Evolutionary conservation across 2,113 vertebrate genomes (phyloP).

Genomic region (Neotoma lepida): DNA sequence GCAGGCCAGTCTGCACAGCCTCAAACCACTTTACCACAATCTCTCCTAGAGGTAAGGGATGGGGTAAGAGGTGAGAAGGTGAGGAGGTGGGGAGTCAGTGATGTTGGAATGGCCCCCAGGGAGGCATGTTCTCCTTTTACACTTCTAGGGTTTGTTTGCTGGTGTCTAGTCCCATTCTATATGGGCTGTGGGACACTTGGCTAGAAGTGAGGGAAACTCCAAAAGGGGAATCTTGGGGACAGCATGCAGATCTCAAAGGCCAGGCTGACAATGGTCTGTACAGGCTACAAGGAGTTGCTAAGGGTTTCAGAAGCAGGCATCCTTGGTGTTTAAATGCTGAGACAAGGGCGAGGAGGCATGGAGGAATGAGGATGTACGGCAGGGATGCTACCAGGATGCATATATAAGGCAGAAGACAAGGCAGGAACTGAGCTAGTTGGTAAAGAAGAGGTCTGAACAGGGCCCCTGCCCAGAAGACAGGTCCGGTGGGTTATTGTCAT

Average conservation of each 20-base stretch:
- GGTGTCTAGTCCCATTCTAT: not conserved
- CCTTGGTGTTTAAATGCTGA: too few relatives aligned
- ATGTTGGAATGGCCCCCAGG: rapidly evolving
- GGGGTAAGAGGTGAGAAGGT: not conserved
- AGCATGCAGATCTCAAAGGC: not conserved
- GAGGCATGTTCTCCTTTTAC: not conserved
- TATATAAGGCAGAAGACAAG: not conserved
- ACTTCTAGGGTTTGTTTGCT: not conserved
- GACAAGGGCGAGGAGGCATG: not conserved
- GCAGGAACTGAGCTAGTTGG: not conserved
- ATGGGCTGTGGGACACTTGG: not conserved
- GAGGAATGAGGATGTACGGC: not conserved
- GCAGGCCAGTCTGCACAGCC: conserved; percentile 93
- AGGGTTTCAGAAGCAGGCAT: not conserved
- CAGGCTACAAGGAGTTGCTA: not conserved
- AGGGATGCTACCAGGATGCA: not conserved
- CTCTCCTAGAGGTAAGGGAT: conserved; percentile 87
- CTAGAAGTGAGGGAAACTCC: not conserved
- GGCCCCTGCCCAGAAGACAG: not conserved
- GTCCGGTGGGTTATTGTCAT: rapidly evolving
- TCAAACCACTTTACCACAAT: conserved; percentile 98
- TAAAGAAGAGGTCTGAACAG: not conserved
- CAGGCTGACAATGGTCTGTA: not conserved
- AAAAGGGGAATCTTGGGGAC: not conserved
- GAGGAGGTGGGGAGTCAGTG: not conserved